phyloP scores from a whole-genome alignment of 2,113 vertebrate genomes.

The Siphamia tubifer region DNA sequence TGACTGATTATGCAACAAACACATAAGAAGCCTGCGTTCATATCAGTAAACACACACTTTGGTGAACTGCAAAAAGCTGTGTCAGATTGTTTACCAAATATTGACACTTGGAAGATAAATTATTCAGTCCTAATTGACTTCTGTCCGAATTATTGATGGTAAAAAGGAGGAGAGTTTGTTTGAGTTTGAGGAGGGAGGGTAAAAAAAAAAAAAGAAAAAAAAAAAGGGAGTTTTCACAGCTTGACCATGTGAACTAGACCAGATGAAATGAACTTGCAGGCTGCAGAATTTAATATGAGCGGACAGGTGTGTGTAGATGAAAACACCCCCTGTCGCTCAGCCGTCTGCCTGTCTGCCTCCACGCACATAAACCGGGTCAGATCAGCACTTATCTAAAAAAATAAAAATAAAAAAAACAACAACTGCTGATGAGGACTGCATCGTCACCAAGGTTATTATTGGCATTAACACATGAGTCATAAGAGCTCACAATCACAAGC shows the following conservation, averaged over 20 bases:
- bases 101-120: conserved; percentile 60
- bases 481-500: too few relatives aligned
- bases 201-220: too few relatives aligned
- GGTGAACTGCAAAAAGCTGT: conserved; percentile 22
- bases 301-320: conserved; percentile 49
- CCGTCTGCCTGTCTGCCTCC: conserved; percentile 42
- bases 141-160: conserved; percentile 61
- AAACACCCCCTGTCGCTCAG: conserved; percentile 21
- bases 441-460: too few relatives aligned
- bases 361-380: not conserved
- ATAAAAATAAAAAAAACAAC: too few relatives aligned
- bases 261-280: conserved; percentile 12
- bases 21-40: not conserved
- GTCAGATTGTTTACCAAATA: conserved; percentile 64
- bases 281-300: conserved; percentile 38
- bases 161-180: conserved; percentile 4
- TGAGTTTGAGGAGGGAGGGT: not conserved
- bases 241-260: conserved; percentile 32
- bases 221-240: conserved; percentile 17
- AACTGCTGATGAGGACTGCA: not conserved
- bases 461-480: too few relatives aligned
- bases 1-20: not conserved
- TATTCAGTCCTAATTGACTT: conserved; percentile 59
- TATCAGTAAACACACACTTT: not conserved
- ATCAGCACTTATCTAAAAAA: conserved; percentile 23